phyloP scores from a whole-genome alignment of 2,888 invertebrate genomes.

The Tiphia femorata region DNA sequence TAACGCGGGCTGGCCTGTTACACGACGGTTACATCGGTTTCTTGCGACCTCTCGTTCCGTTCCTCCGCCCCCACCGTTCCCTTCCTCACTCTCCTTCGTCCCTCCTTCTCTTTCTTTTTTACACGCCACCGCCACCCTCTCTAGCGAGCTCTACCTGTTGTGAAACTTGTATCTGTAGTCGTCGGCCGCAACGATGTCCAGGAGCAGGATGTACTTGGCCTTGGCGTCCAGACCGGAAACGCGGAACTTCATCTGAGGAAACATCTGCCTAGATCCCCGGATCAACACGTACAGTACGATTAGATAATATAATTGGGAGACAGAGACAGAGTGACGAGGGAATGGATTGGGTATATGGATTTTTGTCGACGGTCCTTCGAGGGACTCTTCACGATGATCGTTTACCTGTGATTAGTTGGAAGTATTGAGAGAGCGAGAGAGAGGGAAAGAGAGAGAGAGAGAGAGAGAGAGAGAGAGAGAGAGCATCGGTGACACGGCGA shows the following conservation, averaged over 20 bases:
- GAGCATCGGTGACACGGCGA: too few species aligned
- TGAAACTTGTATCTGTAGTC: slow-evolving; percentile 99
- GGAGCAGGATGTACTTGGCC: slow-evolving; percentile 97
- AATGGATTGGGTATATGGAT: too few species aligned
- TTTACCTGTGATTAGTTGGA: too few species aligned
- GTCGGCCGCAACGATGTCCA: slow-evolving; percentile 99
- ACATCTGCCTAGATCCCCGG: slow-evolving; percentile 92
- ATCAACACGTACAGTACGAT: slow-evolving; percentile 57
- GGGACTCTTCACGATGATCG: too few species aligned
- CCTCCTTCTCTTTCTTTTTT: not conserved
- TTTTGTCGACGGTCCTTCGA: too few species aligned
- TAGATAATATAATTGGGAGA: slow-evolving; percentile 31
- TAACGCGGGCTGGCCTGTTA: slow-evolving; percentile 20
- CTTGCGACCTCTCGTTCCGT: slow-evolving; percentile 1
- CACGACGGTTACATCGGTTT: slow-evolving; percentile 21
- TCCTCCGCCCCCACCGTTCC: not conserved
- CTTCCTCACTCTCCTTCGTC: slow-evolving; percentile 5
- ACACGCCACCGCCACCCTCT: not conserved
- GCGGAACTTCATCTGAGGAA: slow-evolving; percentile 99
- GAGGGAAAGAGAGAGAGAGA: too few species aligned
- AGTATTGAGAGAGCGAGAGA: too few species aligned
- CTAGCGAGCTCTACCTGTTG: slow-evolving; percentile 79
- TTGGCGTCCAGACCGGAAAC: slow-evolving; percentile 98
- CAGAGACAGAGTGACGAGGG: too few species aligned
- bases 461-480: too few species aligned